These are phyloP conservation scores for Neostethus bicornis DNA, from an alignment of 2,797 vertebrate genomes.

Conservation along the genomic window DNA sequence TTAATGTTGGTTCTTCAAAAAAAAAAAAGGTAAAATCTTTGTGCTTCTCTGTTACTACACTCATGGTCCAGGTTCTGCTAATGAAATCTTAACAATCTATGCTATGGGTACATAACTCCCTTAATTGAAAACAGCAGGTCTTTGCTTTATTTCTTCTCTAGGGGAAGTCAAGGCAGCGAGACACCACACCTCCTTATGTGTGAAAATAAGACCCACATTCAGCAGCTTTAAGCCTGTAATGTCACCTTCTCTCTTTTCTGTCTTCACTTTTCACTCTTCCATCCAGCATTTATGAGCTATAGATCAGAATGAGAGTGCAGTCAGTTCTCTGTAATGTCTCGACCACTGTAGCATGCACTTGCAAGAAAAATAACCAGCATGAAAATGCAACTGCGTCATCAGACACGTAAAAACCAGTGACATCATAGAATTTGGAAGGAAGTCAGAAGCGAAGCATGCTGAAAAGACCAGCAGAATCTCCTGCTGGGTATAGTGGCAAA, in stretches of 20 bases:
- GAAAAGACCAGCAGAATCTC: not conserved
- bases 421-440: constrained; percentile 35
- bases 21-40: constrained; percentile 21
- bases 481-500: constrained; percentile 4
- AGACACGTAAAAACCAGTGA: constrained; percentile 36
- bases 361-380: constrained; percentile 23
- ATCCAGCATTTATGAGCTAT: constrained; percentile 3
- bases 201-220: constrained; percentile 25
- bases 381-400: constrained; percentile 51
- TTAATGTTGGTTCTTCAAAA: constrained; percentile 17
- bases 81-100: constrained; percentile 50
- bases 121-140: constrained; percentile 66
- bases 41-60: constrained; percentile 12
- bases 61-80: constrained; percentile 46
- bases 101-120: constrained; percentile 31
- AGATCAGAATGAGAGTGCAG: constrained; percentile 28
- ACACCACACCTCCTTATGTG: constrained; percentile 31
- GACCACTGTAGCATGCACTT: constrained; percentile 30
- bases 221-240: constrained; percentile 22
- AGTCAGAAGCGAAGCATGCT: constrained; percentile 24
- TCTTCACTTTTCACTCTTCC: constrained; percentile 6
- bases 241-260: constrained; percentile 1
- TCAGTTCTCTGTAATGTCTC: constrained; percentile 8
- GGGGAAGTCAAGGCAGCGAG: constrained; percentile 25
- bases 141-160: constrained; percentile 21